A percentile compares a stretch with the other conserved stretches of the same genome.
Evolutionary conservation across 2,113 vertebrate species (phyloP).

Genomic region (Sorex fumeus): DNA sequence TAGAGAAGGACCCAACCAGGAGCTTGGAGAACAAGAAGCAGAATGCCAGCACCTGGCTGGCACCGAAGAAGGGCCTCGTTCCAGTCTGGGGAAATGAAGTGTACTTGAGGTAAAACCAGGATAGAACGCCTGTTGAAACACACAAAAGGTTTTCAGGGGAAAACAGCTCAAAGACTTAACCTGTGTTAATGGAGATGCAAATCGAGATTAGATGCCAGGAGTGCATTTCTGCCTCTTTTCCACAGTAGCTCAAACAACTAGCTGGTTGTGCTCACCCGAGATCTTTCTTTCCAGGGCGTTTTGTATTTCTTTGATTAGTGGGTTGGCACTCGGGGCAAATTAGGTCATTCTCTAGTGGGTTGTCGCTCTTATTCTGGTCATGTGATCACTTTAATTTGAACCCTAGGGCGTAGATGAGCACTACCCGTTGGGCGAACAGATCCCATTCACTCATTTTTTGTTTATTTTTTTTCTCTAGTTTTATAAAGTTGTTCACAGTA

Average conservation of each 20-base stretch:
- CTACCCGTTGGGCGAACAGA: not conserved
- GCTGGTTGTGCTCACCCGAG: not conserved
- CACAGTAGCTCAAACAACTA: not conserved
- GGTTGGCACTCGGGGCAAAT: not conserved
- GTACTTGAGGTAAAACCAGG: slow-evolving; percentile 17
- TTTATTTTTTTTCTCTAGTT: too few species aligned
- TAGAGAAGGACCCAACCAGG: not conserved
- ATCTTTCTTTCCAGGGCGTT: not conserved
- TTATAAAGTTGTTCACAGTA: too few species aligned
- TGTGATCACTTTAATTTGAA: not conserved
- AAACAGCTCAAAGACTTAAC: not conserved
- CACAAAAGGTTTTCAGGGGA: slow-evolving; percentile 17
- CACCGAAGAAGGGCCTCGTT: not conserved
- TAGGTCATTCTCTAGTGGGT: not conserved
- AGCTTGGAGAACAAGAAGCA: not conserved
- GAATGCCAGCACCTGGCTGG: not conserved
- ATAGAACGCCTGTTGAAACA: slow-evolving; percentile 34
- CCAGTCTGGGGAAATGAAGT: not conserved
- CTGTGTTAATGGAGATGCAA: not conserved
- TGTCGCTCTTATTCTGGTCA: not conserved
- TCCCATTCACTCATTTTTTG: not conserved
- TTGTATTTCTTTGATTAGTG: not conserved
- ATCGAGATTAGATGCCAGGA: not conserved
- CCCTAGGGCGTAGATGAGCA: not conserved
- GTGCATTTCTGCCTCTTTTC: not conserved